These are phyloP conservation scores for Menidia beryllina DNA, from an alignment of 2,113 vertebrate species.

Conservation along the genomic window DNA sequence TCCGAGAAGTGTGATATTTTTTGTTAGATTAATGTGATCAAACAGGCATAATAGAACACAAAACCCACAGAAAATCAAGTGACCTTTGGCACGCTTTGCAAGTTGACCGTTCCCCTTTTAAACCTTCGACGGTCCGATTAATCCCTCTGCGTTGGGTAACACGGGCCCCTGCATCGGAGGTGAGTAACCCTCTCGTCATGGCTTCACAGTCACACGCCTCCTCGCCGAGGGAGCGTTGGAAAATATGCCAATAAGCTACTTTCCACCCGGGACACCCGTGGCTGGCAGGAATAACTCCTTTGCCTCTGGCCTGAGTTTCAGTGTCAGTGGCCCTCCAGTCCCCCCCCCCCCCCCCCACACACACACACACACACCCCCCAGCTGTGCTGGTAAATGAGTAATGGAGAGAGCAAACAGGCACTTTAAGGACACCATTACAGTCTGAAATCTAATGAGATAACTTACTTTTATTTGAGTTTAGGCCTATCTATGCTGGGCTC, in stretches of 20 bases:
- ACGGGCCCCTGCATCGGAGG: conserved; percentile 6
- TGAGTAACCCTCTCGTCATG: conserved; percentile 37
- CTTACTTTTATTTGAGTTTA: background rate
- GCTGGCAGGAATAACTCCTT: conserved; percentile 58
- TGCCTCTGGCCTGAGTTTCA: conserved; percentile 52
- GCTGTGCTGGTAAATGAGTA: background rate
- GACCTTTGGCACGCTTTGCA: conserved; percentile 3
- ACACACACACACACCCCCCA: too few species aligned
- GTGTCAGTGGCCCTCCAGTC: background rate
- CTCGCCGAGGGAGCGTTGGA: conserved; percentile 60
- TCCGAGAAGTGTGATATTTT: too few species aligned
- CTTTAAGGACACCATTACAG: background rate
- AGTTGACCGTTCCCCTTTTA: conserved; percentile 11
- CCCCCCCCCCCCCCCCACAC: too few species aligned
- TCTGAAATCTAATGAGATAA: background rate
- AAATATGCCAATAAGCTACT: conserved; percentile 77
- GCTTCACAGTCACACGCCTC: conserved; percentile 70
- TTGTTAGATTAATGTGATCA: too few species aligned
- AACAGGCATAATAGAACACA: background rate
- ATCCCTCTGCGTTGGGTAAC: conserved; percentile 26
- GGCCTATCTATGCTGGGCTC: background rate
- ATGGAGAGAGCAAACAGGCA: background rate
- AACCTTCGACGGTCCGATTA: conserved; percentile 48
- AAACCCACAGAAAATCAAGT: background rate
- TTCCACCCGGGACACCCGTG: conserved; percentile 67